Base-by-base conservation (phyloP, 2,113 vertebrate species). In the Paralichthys olivaceus region DNA sequence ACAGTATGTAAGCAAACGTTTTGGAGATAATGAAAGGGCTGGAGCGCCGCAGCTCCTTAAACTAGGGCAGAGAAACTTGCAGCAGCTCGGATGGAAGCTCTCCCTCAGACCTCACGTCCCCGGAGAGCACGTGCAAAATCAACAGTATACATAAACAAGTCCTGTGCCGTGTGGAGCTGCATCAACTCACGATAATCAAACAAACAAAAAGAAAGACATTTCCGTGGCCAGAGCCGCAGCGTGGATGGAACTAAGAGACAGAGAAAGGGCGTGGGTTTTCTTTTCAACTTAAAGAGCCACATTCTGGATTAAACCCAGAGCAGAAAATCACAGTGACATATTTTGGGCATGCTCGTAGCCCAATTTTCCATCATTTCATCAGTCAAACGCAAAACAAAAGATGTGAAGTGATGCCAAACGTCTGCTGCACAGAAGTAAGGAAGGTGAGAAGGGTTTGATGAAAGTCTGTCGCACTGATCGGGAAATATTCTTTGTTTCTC, bases 11-110 rank as follows among this genome's bases (percentile, higher is more conserved):
- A 81, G 89, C 76, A 76, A 84, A 72, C 11, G 66, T 68, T 72
- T 79, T 65, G 34, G 77, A 90, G 90, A 73, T 93, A 90, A 94
- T 91, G 84, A 94, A 84, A 91, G 84, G 70, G 80, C 77, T 60
- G 34, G 45, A 69, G 58, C 1, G 0, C 67, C 23, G 62, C 68
- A 71, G 73, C 89, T 83, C 70, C 72, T 87, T 75, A 85, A 90
- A 86, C 81, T 87, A 60, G 86, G 90, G 73, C 84, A 87, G 71
- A 85, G 64, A 74, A 84, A 77, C 75, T 74, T 6, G 63, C 80
- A 70, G 72, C 73, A 68, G 72, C 73, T 76, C 80, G 72, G 61
- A 43, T 77, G 55, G 80, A 80, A 83, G 84, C 53, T 59, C 79
- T 84, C 70, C 69, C 74, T 70, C 67, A 84, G 82, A 86, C 82